phyloP scores from a whole-genome alignment of 1,140 invertebrate species.

The Rhizoglyphus robini region DNA sequence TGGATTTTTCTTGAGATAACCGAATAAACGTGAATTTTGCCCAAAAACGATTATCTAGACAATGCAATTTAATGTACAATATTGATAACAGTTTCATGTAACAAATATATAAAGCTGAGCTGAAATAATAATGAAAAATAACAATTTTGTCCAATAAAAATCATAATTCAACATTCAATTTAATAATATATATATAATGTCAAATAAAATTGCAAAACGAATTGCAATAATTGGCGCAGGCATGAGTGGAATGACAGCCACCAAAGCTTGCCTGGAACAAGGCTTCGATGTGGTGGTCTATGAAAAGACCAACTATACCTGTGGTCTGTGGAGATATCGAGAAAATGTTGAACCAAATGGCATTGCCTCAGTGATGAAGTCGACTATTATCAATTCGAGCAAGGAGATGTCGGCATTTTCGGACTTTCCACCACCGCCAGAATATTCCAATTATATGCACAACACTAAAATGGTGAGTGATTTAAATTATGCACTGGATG shows the following conservation, averaged over 20 bases:
- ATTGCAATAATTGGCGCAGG: slow-evolving; percentile 32
- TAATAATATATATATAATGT: too few relatives aligned
- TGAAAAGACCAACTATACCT: slow-evolving; percentile 31
- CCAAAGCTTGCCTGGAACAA: slow-evolving; percentile 37
- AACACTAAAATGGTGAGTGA: slow-evolving; percentile 34
- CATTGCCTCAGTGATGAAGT: slow-evolving; percentile 28
- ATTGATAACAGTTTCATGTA: too few relatives aligned
- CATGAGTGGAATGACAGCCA: slow-evolving; percentile 35
- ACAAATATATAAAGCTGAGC: too few relatives aligned
- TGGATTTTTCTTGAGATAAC: too few relatives aligned
- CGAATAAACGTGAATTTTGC: too few relatives aligned
- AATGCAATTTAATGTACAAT: too few relatives aligned
- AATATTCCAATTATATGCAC: slow-evolving; percentile 37
- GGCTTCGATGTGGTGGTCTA: slow-evolving; percentile 29
- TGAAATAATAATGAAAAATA: too few relatives aligned
- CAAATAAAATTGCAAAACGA: slow-evolving; percentile 9
- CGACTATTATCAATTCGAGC: slow-evolving; percentile 33
- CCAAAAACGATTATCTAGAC: too few relatives aligned
- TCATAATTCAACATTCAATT: too few relatives aligned
- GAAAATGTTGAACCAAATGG: slow-evolving; percentile 29
- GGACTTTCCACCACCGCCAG: slow-evolving; percentile 37
- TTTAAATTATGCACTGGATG: too few relatives aligned
- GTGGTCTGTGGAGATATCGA: slow-evolving; percentile 41
- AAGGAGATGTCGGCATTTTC: slow-evolving; percentile 29
- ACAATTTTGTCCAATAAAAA: too few relatives aligned